These are phyloP conservation scores for Poeciliopsis gracilis DNA, from an alignment of 2,797 vertebrate genomes.

Conservation along the genomic window DNA sequence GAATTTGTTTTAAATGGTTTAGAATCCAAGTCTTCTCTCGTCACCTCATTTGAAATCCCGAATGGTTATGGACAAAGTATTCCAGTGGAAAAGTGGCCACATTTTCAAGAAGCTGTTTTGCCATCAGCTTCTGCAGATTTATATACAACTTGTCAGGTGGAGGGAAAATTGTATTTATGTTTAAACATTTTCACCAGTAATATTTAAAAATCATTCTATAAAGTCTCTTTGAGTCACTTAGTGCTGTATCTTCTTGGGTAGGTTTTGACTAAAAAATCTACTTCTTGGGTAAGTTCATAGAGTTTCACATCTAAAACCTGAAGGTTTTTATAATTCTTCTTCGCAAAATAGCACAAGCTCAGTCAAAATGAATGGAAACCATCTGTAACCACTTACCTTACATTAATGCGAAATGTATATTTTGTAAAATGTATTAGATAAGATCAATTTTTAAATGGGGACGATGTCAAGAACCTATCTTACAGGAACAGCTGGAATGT, in stretches of 20 bases:
- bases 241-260: not conserved
- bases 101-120: not conserved
- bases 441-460: no score
- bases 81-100: not conserved
- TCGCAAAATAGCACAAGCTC: not conserved
- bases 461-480: no score
- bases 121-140: not conserved
- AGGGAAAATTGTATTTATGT: not conserved
- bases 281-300: not conserved
- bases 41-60: not conserved
- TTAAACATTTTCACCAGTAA: not conserved
- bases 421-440: no score
- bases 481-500: no score
- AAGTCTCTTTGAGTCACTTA: not conserved
- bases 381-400: not conserved
- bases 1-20: not conserved
- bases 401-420: no score
- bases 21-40: not conserved
- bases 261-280: not conserved
- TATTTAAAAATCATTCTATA: not conserved
- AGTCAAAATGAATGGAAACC: not conserved
- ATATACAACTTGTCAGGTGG: not conserved
- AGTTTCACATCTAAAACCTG: not conserved
- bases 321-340: not conserved
- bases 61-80: not conserved